Evolutionary conservation across 92 coral and sea anemone genomes (phyloP).

Genomic region (Siderastrea radians): DNA sequence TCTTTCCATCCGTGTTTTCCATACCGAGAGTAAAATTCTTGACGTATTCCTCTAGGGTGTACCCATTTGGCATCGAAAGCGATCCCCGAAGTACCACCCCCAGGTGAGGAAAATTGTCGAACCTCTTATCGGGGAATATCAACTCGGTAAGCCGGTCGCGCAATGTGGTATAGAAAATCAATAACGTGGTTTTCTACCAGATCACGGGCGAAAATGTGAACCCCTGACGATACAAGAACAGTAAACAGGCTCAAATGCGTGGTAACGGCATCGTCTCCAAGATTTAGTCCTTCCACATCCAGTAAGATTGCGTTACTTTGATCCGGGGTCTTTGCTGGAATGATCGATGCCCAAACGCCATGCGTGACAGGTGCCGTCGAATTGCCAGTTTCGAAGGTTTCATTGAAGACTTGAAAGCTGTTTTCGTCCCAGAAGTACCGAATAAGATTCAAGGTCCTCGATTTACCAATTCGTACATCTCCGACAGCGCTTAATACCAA

Average conservation of each 20-base stretch:
- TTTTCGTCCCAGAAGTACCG: slow-evolving; percentile 3
- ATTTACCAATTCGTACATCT: slow-evolving; percentile 22
- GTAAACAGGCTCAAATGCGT: slow-evolving; percentile 18
- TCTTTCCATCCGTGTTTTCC: background rate
- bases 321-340: background rate
- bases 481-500: slow-evolving; percentile 13
- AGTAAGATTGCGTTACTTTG: background rate
- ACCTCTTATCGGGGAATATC: slow-evolving; percentile 11
- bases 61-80: slow-evolving; percentile 16
- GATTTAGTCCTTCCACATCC: slow-evolving; percentile 13
- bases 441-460: slow-evolving; percentile 22
- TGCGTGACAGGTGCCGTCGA: slow-evolving; percentile 11
- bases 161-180: background rate
- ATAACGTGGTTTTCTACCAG: background rate
- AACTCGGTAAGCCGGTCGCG: slow-evolving; percentile 11
- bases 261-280: slow-evolving; percentile 14
- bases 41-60: slow-evolving; percentile 15
- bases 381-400: slow-evolving; percentile 13
- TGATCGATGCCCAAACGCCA: slow-evolving; percentile 15
- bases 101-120: slow-evolving; percentile 21
- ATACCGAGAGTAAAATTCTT: background rate
- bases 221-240: background rate
- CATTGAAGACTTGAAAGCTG: background rate
- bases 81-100: slow-evolving; percentile 10
- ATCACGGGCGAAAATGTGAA: background rate